phyloP scores from a whole-genome alignment of 2,888 invertebrate species.

The Meghimatium bilineatum region DNA sequence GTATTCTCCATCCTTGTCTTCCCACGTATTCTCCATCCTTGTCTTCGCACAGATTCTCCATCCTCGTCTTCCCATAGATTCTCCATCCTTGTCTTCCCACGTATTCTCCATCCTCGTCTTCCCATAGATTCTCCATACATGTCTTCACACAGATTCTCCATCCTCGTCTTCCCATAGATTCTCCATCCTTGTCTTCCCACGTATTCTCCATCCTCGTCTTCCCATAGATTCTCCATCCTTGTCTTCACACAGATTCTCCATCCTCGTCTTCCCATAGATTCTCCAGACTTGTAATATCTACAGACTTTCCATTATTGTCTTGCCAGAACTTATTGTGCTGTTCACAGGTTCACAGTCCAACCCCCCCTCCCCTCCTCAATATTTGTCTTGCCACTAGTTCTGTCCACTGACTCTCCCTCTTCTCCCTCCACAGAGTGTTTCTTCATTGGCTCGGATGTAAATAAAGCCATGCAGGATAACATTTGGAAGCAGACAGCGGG shows the following conservation, averaged over 20 bases:
- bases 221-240: neutral
- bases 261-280: too few relatives aligned
- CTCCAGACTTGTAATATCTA: too few relatives aligned
- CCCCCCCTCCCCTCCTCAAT: too few relatives aligned
- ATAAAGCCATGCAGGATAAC: conserved; percentile 67
- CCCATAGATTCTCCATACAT: neutral
- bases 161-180: neutral
- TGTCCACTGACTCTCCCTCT: too few relatives aligned
- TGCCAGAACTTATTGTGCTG: too few relatives aligned
- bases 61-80: neutral
- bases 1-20: neutral
- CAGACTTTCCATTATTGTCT: too few relatives aligned
- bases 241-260: conserved; percentile 16
- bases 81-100: neutral
- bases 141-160: too few relatives aligned
- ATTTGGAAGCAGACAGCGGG: conserved; percentile 70
- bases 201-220: neutral
- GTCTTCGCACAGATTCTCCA: neutral
- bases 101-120: neutral
- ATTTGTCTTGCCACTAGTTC: too few relatives aligned
- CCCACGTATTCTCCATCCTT: neutral
- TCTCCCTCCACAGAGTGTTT: conserved; percentile 66
- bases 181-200: neutral
- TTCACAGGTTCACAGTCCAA: too few relatives aligned
- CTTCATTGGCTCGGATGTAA: conserved; percentile 68